A percentile compares a stretch with the other conserved stretches of the same genome.
Conservation (phyloP, 1,140 invertebrate genomes). For the Brachionus manjavacas region DNA sequence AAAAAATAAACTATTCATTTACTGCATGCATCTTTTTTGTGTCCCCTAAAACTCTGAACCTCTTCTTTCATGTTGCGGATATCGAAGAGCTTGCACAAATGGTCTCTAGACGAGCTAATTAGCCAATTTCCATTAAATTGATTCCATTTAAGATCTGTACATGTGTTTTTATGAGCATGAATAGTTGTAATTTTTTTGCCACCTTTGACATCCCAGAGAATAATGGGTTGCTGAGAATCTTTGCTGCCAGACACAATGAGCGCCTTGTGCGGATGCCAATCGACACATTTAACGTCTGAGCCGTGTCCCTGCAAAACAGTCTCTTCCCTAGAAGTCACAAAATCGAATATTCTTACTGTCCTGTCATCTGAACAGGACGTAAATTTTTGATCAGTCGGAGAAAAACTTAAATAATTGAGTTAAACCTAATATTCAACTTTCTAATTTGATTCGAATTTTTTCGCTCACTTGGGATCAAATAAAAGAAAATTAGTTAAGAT, state of each 20-base stretch:
- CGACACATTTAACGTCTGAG: constrained; percentile 97
- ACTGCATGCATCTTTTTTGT: constrained; percentile 95
- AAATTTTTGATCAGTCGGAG: constrained; percentile 95
- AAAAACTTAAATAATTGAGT: constrained; percentile 71
- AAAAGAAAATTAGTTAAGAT: constrained; percentile 43
- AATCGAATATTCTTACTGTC: constrained; percentile 96
- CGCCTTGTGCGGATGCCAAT: constrained; percentile 97
- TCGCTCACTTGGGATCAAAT: constrained; percentile 36
- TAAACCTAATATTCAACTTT: constrained; percentile 32
- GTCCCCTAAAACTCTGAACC: constrained; percentile 90
- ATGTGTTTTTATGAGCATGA: constrained; percentile 97
- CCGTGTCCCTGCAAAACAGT: constrained; percentile 91
- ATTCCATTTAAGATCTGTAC: constrained; percentile 99
- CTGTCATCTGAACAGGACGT: constrained; percentile 98
- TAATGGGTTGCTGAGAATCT: constrained; percentile 98
- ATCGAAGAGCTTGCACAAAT: constrained; percentile 95
- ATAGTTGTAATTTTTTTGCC: constrained; percentile 69
- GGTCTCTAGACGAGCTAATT: constrained; percentile 93
- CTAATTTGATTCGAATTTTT: constrained; percentile 53
- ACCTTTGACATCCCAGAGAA: constrained; percentile 96
- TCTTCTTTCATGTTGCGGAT: constrained; percentile 85
- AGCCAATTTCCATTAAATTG: constrained; percentile 94
- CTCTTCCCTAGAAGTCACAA: constrained; percentile 92
- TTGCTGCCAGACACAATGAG: constrained; percentile 95
- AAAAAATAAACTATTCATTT: constrained; percentile 43